phyloP scores from a whole-genome alignment of 2,888 invertebrate genomes.

The Diarsia mendica region DNA sequence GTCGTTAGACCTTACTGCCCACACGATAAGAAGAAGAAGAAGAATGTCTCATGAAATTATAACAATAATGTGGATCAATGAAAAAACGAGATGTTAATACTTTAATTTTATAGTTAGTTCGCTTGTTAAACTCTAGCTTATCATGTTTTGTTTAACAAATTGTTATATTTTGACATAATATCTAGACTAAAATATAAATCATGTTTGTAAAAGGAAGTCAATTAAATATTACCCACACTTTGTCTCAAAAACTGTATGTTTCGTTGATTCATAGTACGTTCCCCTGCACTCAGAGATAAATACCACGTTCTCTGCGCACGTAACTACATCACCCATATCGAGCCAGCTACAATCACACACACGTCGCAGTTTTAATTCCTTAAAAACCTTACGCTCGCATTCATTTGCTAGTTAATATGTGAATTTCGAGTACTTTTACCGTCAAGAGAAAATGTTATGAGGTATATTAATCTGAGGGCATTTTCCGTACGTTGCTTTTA shows the following conservation, averaged over 20 bases:
- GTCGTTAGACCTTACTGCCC: too few relatives aligned
- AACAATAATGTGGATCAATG: not conserved
- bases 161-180: not conserved
- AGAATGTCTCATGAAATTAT: conserved; percentile 4
- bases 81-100: not conserved
- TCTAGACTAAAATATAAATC: not conserved
- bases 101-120: not conserved
- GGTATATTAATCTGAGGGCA: conserved; percentile 87
- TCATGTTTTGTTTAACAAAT: not conserved
- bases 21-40: too few relatives aligned
- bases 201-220: not conserved
- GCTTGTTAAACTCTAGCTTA: not conserved
- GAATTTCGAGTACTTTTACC: conserved; percentile 62
- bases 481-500: conserved; percentile 88
- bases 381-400: conserved; percentile 35
- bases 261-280: not conserved
- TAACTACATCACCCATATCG: conserved; percentile 13
- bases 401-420: conserved; percentile 48
- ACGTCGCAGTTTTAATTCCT: conserved; percentile 34
- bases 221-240: not conserved
- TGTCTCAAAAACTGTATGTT: not conserved
- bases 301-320: not conserved
- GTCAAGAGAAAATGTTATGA: conserved; percentile 81
- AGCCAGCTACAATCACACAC: conserved; percentile 29
- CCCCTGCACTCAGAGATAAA: conserved; percentile 23